A percentile compares a stretch with the other conserved stretches of the same genome.
Evolutionary conservation across 2,888 invertebrate species (phyloP).

Genomic region (Artemia sinica): DNA sequence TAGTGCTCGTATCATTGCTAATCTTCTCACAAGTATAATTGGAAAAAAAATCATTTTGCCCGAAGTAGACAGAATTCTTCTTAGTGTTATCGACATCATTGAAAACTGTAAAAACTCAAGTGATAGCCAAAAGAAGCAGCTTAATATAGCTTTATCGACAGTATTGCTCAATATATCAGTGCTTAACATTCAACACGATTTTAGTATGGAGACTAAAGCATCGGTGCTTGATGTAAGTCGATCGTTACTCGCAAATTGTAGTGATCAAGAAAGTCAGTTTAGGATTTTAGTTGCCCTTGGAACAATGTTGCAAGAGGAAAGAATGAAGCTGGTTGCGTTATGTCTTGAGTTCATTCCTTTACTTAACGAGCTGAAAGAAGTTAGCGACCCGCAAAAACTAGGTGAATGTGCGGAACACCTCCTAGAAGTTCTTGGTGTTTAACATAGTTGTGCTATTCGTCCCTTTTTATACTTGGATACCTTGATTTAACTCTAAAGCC

Average conservation of each 20-base stretch:
- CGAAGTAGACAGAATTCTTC: slow-evolving; percentile 40
- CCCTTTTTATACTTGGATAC: no score
- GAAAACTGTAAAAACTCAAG: background rate
- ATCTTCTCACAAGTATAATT: slow-evolving; percentile 35
- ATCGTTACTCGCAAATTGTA: slow-evolving; percentile 39
- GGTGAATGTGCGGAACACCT: slow-evolving; percentile 29
- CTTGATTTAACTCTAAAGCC: no score
- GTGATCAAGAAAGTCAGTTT: slow-evolving; percentile 55
- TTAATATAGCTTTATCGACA: slow-evolving; percentile 55
- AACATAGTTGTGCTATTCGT: background rate
- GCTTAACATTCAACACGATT: slow-evolving; percentile 26
- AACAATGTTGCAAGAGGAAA: slow-evolving; percentile 39
- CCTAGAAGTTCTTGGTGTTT: background rate
- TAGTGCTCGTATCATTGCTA: slow-evolving; percentile 31
- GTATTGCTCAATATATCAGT: slow-evolving; percentile 53
- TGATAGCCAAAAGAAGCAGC: slow-evolving; percentile 17
- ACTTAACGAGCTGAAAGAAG: slow-evolving; percentile 18
- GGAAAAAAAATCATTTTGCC: slow-evolving; percentile 40
- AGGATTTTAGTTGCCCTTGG: slow-evolving; percentile 58
- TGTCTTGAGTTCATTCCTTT: slow-evolving; percentile 18
- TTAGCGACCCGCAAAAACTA: slow-evolving; percentile 29
- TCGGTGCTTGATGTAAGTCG: slow-evolving; percentile 26
- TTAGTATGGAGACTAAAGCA: slow-evolving; percentile 19
- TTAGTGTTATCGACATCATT: slow-evolving; percentile 37
- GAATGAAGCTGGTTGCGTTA: slow-evolving; percentile 21